phyloP scores from a whole-genome alignment of 2,113 vertebrate species.

The Mus musculus region GRCm39 chr1:35962001-35962500 shows the following conservation, averaged over 20 bases:
- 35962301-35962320: neutral
- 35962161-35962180: no score
- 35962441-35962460: no score
- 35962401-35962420: neutral
- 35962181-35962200: no score
- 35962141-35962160: no score
- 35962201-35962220: neutral
- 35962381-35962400: no score
- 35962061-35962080: no score
- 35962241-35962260: neutral
- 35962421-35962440: rapidly evolving
- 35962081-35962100: no score
- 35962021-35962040: no score
- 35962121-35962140: no score
- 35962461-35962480: neutral
- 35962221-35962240: neutral
- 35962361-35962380: neutral
- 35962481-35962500: neutral
- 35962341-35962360: neutral
- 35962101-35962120: no score
- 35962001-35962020: no score
- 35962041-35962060: no score
- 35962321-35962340: neutral
- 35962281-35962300: neutral
- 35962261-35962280: neutral